Percentiles rank a stretch among this genome's conserved stretches.
Conservation (phyloP, 2,113 vertebrate species). For the Rhegmatorhina hoffmannsi region DNA sequence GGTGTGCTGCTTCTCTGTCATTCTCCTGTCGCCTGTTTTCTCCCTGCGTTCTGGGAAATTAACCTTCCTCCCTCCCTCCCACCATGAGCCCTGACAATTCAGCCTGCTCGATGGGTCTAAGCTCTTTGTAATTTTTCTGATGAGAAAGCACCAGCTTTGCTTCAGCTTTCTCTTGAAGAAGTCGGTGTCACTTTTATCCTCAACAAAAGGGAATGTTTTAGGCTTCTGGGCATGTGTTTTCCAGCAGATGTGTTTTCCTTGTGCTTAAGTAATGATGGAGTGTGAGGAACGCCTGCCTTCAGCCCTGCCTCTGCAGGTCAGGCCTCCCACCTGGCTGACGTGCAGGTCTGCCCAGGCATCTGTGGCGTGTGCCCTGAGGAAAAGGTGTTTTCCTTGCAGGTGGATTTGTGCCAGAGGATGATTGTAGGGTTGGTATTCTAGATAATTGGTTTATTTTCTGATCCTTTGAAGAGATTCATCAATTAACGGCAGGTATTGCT, state of each 20-base stretch:
- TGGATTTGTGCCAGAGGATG: slow-evolving; percentile 32
- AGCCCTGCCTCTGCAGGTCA: not conserved
- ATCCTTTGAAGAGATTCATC: not conserved
- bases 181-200: not conserved
- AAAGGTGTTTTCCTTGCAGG: slow-evolving; percentile 7
- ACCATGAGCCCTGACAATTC: not conserved
- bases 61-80: not conserved
- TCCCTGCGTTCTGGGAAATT: not conserved
- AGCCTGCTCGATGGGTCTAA: not conserved
- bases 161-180: not conserved
- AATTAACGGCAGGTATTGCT: not conserved
- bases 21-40: not conserved
- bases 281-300: not conserved
- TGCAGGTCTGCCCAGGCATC: not conserved
- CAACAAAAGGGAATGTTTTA: not conserved
- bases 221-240: slow-evolving; percentile 31
- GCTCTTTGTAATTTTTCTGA: not conserved
- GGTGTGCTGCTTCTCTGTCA: not conserved
- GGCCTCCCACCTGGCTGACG: not conserved
- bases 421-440: slow-evolving; percentile 21
- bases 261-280: not conserved
- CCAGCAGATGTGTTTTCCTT: not conserved
- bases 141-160: not conserved
- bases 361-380: not conserved
- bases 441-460: slow-evolving; percentile 49